Percentiles rank a stretch among this genome's conserved stretches.
These are phyloP conservation scores for Geococcyx californianus DNA, from an alignment of 2,113 vertebrate genomes.

Conservation along the genomic window DNA sequence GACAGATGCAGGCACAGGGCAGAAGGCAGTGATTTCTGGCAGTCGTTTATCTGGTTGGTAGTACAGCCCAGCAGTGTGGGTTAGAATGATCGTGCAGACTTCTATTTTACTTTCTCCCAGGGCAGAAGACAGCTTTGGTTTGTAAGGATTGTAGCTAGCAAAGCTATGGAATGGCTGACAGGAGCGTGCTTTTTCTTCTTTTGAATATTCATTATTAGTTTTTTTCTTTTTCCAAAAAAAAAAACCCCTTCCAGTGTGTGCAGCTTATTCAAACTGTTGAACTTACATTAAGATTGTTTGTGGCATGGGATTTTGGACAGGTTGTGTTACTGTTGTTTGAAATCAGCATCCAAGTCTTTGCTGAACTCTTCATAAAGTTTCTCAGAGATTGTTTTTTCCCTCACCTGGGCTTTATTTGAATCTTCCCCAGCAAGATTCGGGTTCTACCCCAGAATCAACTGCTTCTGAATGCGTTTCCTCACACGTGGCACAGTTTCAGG, in stretches of 20 bases:
- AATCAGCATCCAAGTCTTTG: background rate
- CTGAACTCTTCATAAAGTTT: background rate
- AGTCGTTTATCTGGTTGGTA: background rate
- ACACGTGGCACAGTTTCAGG: conserved; percentile 57
- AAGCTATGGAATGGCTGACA: background rate
- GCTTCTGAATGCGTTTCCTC: conserved; percentile 42
- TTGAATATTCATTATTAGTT: background rate
- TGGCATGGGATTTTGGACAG: background rate
- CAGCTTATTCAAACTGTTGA: background rate
- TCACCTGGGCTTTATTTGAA: background rate
- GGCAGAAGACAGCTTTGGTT: background rate
- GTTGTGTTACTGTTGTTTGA: background rate
- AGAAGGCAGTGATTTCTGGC: background rate
- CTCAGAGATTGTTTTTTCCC: background rate
- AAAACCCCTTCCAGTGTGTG: background rate
- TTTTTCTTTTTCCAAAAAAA: background rate
- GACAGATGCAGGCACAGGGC: background rate
- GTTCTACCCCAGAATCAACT: background rate
- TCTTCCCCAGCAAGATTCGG: background rate
- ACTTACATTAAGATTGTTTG: background rate
- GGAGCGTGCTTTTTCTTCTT: background rate
- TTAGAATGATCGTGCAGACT: fast-evolving
- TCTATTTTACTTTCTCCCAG: background rate
- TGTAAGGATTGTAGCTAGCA: background rate
- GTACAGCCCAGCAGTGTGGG: background rate